A percentile compares a stretch with the other conserved stretches of the same genome.
These are phyloP conservation scores for Tachysurus vachellii DNA, from an alignment of 2,113 vertebrate genomes.

Conservation along the genomic window DNA sequence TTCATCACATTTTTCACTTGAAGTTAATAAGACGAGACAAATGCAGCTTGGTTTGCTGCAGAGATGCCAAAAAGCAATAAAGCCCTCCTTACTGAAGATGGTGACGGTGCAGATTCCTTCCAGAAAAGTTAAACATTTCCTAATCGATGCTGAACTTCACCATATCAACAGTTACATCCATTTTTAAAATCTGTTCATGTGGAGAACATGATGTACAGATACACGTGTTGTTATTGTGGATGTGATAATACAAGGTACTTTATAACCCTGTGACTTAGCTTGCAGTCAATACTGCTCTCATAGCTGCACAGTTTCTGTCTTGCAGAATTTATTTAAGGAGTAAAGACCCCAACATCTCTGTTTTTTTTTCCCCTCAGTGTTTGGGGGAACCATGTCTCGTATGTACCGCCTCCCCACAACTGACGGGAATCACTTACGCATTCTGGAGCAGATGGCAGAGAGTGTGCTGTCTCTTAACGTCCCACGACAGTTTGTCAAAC, in stretches of 20 bases:
- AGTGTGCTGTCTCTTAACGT: conserved; percentile 89
- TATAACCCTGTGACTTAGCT: not conserved
- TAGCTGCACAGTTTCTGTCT: not conserved
- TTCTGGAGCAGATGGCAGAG: conserved; percentile 98
- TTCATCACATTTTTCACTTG: too few relatives aligned
- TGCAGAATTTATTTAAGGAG: not conserved
- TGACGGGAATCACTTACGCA: conserved; percentile 90
- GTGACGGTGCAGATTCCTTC: too few relatives aligned
- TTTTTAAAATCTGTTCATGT: too few relatives aligned
- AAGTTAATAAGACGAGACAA: too few relatives aligned
- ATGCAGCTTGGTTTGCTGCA: too few relatives aligned
- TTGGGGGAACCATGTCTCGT: conserved; percentile 93
- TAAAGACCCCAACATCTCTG: not conserved
- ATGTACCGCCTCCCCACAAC: conserved; percentile 98
- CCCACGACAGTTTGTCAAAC: conserved; percentile 92
- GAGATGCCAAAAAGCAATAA: too few relatives aligned
- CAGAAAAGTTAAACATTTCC: too few relatives aligned
- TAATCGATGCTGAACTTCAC: too few relatives aligned
- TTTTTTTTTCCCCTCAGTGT: conserved; percentile 72
- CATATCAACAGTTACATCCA: too few relatives aligned
- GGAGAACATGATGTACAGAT: too few relatives aligned
- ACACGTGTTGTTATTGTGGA: not conserved
- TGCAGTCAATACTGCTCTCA: not conserved
- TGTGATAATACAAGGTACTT: not conserved
- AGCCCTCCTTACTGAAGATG: too few relatives aligned